Percentiles rank a stretch among this genome's conserved stretches.
Conservation (phyloP, 2,888 invertebrate genomes). For the Timandra comae region DNA sequence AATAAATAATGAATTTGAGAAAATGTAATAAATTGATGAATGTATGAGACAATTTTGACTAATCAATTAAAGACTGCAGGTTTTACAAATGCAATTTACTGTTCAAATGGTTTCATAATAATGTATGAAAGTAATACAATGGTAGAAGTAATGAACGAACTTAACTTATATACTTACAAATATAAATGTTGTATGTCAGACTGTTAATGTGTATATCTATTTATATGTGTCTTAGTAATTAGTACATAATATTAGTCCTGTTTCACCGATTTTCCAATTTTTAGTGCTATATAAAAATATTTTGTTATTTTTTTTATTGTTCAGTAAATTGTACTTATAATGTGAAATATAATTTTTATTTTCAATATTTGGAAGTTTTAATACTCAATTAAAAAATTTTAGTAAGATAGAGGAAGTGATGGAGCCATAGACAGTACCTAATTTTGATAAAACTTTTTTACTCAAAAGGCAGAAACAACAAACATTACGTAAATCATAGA, state of each 20-base stretch:
- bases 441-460: no score
- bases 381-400: no score
- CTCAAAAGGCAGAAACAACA: no score
- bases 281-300: slow-evolving; percentile 8
- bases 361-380: slow-evolving; percentile 33
- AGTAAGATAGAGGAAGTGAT: no score
- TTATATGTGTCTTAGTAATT: slow-evolving; percentile 17
- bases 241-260: slow-evolving; percentile 4
- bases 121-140: no score
- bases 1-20: slow-evolving; percentile 2
- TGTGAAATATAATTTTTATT: slow-evolving; percentile 65
- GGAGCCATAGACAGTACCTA: no score
- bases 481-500: no score
- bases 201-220: slow-evolving; percentile 1
- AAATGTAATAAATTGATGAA: slow-evolving; percentile 1
- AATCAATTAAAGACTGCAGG: slow-evolving; percentile 36
- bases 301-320: slow-evolving; percentile 59
- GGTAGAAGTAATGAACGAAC: no score
- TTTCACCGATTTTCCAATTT: neutral
- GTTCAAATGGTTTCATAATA: no score
- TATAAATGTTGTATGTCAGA: no score
- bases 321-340: slow-evolving; percentile 60
- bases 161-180: no score
- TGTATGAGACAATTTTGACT: slow-evolving; percentile 6
- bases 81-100: slow-evolving; percentile 25